phyloP scores from a whole-genome alignment of 2,888 invertebrate species.

The Synanthedon tipuliformis region DNA sequence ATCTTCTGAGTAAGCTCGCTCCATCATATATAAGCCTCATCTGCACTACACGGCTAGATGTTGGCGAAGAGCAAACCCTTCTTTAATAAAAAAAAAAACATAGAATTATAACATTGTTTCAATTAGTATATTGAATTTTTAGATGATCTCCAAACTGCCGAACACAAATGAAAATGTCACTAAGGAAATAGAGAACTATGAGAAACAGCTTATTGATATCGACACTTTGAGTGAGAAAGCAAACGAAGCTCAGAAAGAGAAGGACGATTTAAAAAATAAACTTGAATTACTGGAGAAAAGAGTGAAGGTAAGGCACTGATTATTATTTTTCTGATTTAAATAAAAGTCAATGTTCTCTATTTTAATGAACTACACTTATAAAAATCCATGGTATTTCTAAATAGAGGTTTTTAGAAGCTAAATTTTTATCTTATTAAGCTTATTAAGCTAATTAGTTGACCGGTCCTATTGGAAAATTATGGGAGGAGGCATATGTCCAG shows the following conservation, averaged over 20 bases:
- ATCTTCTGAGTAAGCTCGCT: too few relatives aligned
- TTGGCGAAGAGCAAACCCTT: too few relatives aligned
- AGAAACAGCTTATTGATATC: conserved; percentile 82
- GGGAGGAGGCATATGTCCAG: too few relatives aligned
- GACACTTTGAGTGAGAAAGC: conserved; percentile 79
- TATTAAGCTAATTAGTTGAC: too few relatives aligned
- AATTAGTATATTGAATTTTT: conserved; percentile 13
- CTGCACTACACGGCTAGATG: too few relatives aligned
- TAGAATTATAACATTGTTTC: neutral
- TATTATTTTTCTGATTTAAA: neutral
- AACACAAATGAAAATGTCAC: conserved; percentile 73
- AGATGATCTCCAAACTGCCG: conserved; percentile 76
- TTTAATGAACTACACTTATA: too few relatives aligned
- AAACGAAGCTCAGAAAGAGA: conserved; percentile 76
- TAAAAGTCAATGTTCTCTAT: neutral
- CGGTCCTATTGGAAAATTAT: too few relatives aligned
- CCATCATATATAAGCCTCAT: too few relatives aligned
- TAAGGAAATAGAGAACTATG: conserved; percentile 80
- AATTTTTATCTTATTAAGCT: too few relatives aligned
- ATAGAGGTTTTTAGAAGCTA: too few relatives aligned
- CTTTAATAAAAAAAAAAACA: too few relatives aligned
- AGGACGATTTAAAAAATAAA: conserved; percentile 74
- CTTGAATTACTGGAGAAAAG: conserved; percentile 77
- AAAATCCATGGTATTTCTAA: too few relatives aligned
- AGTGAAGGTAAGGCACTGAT: conserved; percentile 68